Conservation (phyloP, 2,113 vertebrate genomes). For the Serilophus lunatus region DNA sequence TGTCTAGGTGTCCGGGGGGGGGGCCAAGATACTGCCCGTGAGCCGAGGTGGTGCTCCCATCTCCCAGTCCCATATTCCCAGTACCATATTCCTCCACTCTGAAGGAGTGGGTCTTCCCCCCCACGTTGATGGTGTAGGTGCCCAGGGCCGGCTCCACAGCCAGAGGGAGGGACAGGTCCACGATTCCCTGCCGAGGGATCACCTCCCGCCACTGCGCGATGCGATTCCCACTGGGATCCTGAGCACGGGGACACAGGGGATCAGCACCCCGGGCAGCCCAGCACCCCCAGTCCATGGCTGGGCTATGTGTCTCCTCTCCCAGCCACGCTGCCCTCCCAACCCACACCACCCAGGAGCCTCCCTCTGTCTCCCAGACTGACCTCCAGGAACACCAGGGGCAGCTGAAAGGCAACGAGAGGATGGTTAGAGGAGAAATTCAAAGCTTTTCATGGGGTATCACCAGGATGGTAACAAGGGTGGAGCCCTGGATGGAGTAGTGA, state of each 20-base stretch:
- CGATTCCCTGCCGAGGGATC: neutral
- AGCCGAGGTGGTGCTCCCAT: neutral
- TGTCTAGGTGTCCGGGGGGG: neutral
- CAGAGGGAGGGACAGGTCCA: slow-evolving; percentile 16
- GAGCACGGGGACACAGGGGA: rapidly evolving
- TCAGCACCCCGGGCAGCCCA: neutral
- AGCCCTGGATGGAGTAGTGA: neutral
- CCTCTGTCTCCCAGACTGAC: neutral
- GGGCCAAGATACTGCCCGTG: neutral
- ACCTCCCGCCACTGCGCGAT: neutral
- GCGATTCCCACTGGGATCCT: slow-evolving; percentile 6
- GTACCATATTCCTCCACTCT: neutral
- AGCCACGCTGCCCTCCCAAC: neutral
- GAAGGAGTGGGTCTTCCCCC: neutral
- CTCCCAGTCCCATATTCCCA: rapidly evolving
- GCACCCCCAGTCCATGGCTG: neutral
- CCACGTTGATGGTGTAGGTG: neutral
- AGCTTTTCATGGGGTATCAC: neutral
- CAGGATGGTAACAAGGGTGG: neutral
- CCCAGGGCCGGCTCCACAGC: neutral
- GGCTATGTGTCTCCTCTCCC: neutral
- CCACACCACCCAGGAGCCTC: neutral
- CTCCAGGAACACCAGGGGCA: slow-evolving; percentile 31
- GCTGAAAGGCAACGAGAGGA: slow-evolving; percentile 32
- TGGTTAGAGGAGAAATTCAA: neutral